Conservation (phyloP, 2,797 vertebrate genomes). For the Muraenolepis orangiensis region DNA sequence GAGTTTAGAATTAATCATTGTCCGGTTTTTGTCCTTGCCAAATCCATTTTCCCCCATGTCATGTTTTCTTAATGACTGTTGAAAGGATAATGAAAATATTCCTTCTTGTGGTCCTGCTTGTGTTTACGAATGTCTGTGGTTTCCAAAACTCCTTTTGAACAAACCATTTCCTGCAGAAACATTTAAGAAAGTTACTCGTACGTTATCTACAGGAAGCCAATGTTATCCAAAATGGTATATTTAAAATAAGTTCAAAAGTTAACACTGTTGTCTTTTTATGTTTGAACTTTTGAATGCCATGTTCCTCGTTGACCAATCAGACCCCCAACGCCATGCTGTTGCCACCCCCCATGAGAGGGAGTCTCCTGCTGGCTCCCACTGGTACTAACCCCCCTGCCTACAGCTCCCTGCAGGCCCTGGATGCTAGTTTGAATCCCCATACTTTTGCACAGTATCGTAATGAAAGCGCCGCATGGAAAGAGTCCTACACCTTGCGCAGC, state of each 20-base stretch:
- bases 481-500: constrained; percentile 75
- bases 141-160: background rate
- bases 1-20: background rate
- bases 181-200: constrained; percentile 3
- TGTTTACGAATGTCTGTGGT: background rate
- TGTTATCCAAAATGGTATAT: background rate
- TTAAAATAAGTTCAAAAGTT: constrained; percentile 3
- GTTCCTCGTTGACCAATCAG: constrained; percentile 73
- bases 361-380: constrained; percentile 71
- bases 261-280: background rate
- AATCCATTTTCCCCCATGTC: background rate
- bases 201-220: background rate
- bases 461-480: constrained; percentile 58
- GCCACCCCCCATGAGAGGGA: constrained; percentile 84
- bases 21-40: background rate
- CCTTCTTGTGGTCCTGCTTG: constrained; percentile 2
- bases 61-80: constrained; percentile 7
- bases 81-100: constrained; percentile 16
- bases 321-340: constrained; percentile 76
- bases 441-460: constrained; percentile 60
- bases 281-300: background rate
- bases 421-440: constrained; percentile 60
- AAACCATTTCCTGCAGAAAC: background rate
- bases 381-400: constrained; percentile 67
- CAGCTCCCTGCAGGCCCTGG: constrained; percentile 62